Conservation (phyloP, 2,888 invertebrate genomes). For the Cephus sareptanus region DNA sequence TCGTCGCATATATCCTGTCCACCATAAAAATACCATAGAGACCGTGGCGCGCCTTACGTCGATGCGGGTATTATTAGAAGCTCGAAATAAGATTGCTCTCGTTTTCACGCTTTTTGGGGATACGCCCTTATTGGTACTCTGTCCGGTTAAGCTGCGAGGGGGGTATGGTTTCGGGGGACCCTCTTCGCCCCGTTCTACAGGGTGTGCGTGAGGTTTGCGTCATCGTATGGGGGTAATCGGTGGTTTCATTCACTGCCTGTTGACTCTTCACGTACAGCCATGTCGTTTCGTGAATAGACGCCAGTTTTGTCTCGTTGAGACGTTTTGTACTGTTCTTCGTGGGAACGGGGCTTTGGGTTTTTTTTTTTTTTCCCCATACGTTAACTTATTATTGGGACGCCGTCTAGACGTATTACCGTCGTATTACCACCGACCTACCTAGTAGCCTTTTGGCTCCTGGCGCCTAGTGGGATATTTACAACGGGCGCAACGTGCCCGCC, state of each 20-base stretch:
- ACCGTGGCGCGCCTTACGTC: conserved; percentile 19
- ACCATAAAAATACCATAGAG: conserved; percentile 43
- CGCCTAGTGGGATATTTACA: conserved; percentile 59
- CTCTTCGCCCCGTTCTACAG: background rate
- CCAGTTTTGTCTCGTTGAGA: background rate
- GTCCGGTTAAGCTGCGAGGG: background rate
- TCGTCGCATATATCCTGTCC: conserved; percentile 28
- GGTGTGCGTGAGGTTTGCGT: background rate
- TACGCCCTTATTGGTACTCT: background rate
- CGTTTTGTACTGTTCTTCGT: background rate
- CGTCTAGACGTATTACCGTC: background rate
- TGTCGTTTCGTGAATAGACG: background rate
- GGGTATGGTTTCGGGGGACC: background rate
- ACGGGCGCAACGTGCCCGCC: conserved; percentile 31
- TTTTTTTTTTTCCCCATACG: background rate
- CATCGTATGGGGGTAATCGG: background rate
- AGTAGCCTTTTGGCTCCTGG: conserved; percentile 51
- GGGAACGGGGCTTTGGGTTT: background rate
- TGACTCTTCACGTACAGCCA: background rate
- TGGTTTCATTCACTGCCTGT: background rate
- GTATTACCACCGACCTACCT: background rate
- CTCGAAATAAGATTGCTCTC: conserved; percentile 46
- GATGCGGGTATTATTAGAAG: conserved; percentile 44
- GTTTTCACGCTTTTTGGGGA: background rate
- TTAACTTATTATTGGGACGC: background rate